A percentile compares a stretch with the other conserved stretches of the same genome.
Conservation (phyloP, 2,797 vertebrate genomes). For the Onychomys arenicola region DNA sequence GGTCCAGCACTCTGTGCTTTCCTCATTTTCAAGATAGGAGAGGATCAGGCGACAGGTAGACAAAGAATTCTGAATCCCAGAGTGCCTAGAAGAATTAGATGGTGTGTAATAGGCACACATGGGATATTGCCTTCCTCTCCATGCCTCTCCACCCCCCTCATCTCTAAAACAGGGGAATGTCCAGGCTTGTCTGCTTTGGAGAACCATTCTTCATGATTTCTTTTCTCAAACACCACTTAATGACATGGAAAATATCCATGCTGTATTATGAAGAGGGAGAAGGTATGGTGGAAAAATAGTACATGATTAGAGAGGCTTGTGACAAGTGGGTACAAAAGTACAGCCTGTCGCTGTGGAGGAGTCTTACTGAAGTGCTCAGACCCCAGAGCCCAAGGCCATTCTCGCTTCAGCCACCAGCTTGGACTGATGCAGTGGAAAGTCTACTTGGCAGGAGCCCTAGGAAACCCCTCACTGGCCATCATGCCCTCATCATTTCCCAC, state of each 20-base stretch:
- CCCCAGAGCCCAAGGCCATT: background rate
- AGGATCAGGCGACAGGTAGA: background rate
- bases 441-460: accelerated
- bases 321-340: background rate
- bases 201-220: background rate
- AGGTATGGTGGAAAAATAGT: background rate
- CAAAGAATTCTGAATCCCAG: background rate
- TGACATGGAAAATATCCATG: background rate
- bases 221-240: conserved; percentile 35
- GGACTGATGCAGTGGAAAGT: background rate
- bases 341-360: background rate
- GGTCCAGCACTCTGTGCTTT: too few species aligned
- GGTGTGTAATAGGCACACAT: accelerated
- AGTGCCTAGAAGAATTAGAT: background rate
- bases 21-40: background rate
- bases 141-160: accelerated
- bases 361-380: background rate
- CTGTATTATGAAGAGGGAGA: background rate
- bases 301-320: background rate
- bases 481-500: background rate
- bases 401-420: background rate
- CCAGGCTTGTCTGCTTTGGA: background rate
- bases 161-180: background rate
- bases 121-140: background rate
- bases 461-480: background rate